Evolutionary conservation across 1,140 invertebrate genomes (phyloP).

Genomic region (Chrysomallon squamiferum): DNA sequence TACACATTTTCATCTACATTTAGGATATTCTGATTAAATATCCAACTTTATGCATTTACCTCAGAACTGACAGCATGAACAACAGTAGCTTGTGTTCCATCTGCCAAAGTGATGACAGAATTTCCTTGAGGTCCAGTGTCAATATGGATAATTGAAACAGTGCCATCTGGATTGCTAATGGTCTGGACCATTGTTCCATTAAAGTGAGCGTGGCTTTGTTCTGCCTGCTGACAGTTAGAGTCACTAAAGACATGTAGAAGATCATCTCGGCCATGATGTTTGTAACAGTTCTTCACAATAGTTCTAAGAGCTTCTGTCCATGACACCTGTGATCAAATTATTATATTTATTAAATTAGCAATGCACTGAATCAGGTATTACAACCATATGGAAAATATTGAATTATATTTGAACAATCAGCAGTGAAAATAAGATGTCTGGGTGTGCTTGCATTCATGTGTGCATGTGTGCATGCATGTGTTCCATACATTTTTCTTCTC

Average conservation of each 20-base stretch:
- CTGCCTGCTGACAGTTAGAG: constrained; percentile 64
- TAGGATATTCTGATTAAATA: too few species aligned
- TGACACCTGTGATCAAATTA: constrained; percentile 76
- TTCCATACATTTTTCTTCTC: constrained; percentile 95
- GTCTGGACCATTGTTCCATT: constrained; percentile 85
- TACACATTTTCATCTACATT: too few species aligned
- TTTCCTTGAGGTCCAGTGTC: constrained; percentile 79
- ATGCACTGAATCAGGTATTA: neutral
- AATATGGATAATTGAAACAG: constrained; percentile 94
- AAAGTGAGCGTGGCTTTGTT: constrained; percentile 23
- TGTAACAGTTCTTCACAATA: constrained; percentile 98
- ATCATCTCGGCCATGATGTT: constrained; percentile 96
- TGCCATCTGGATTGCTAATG: constrained; percentile 95
- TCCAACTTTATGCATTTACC: neutral
- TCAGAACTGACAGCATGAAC: constrained; percentile 79
- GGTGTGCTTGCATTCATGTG: too few species aligned
- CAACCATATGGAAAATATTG: neutral
- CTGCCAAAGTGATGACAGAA: constrained; percentile 87
- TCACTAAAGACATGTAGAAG: constrained; percentile 92
- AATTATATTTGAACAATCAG: neutral
- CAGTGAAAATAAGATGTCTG: too few species aligned
- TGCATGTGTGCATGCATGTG: too few species aligned
- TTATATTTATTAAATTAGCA: neutral
- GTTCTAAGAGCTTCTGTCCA: constrained; percentile 98
- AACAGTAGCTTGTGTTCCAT: constrained; percentile 94